Evolutionary conservation across 2,888 invertebrate genomes (phyloP), one percentile per base, ranked within the genome.

Genomic region (Phrixothrix hirtus): DNA sequence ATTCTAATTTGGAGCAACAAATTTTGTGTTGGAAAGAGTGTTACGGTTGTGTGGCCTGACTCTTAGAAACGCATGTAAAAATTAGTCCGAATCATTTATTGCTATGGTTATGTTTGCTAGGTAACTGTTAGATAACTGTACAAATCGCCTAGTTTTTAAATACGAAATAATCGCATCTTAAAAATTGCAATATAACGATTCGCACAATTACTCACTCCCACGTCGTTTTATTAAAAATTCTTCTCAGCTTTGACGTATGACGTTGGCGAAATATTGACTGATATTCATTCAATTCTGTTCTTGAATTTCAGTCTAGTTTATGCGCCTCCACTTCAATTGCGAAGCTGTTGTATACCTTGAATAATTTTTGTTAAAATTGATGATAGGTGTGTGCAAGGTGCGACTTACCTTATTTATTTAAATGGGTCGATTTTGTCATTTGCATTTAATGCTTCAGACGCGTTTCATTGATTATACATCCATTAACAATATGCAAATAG

Each of bases 391-490:
- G 50, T 38, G 17, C 15, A 38, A 50, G 44, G 44, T 50, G 42
- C 36, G 50, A 44, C 44, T 44, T 42, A 42, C 49, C 36, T 36
- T 50, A 38, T 38, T 36, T 50, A 38, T 38, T 38, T 37, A 43
- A 49, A 36, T 49, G 42, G 30, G 45, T 31, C 36, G 45, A 10
- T 37, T 15, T 37, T 35, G 11, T 27, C 45, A 45, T 45, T 45
- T 37, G 16, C 45, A 45, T 45, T 45, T 29, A 37, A 45, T 45
- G 21, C 17, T n/a, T 21, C 37, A 29, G 45, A 37, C 36, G 45
- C 35, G 10, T 15, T 14, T 34, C 5, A 26, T 15, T 17, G 25
- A 45, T 37, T 45, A 37, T 30, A 15, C 37, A 13, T 30, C 26
- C 36, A 45, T 45, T 45, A 31, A 37, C 29, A 21, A 15, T 26